A percentile compares a stretch with the other conserved stretches of the same genome.
phyloP scores from a whole-genome alignment of 2,888 invertebrate species.

The Erynnis tages region DNA sequence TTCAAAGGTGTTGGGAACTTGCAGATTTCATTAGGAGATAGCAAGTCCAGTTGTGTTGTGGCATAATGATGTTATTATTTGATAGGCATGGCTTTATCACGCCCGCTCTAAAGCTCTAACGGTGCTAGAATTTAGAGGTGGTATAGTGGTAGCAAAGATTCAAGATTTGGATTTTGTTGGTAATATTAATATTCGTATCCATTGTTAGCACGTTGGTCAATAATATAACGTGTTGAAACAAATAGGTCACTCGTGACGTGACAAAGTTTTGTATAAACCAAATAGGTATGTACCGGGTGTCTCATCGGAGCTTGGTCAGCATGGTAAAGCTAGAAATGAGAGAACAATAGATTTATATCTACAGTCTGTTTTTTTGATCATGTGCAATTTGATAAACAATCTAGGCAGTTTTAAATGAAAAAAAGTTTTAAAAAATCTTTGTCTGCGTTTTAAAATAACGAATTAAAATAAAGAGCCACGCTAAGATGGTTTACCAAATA shows the following conservation, averaged over 20 bases:
- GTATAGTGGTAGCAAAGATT: constrained; percentile 16
- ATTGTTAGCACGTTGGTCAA: constrained; percentile 17
- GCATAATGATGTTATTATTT: constrained; percentile 32
- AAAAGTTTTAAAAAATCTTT: no score
- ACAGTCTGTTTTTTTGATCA: no score
- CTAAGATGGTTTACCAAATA: no score
- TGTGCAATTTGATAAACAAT: no score
- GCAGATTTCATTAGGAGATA: constrained; percentile 32
- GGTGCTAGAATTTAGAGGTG: constrained; percentile 24
- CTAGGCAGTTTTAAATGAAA: no score
- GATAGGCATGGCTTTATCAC: constrained; percentile 30
- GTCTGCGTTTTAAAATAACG: no score
- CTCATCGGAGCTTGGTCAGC: no score
- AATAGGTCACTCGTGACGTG: constrained; percentile 18
- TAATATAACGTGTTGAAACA: constrained; percentile 18
- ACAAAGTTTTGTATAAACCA: no score
- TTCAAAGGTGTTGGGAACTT: constrained; percentile 25
- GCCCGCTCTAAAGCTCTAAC: constrained; percentile 13
- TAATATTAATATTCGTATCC: constrained; percentile 17
- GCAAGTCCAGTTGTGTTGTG: constrained; percentile 14
- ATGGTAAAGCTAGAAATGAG: no score
- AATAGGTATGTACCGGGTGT: no score
- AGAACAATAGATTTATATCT: no score
- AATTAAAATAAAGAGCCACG: no score
- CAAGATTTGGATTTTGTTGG: constrained; percentile 20